phyloP scores from a whole-genome alignment of 2,797 vertebrate species.

The Phoeniculus purpureus region DNA sequence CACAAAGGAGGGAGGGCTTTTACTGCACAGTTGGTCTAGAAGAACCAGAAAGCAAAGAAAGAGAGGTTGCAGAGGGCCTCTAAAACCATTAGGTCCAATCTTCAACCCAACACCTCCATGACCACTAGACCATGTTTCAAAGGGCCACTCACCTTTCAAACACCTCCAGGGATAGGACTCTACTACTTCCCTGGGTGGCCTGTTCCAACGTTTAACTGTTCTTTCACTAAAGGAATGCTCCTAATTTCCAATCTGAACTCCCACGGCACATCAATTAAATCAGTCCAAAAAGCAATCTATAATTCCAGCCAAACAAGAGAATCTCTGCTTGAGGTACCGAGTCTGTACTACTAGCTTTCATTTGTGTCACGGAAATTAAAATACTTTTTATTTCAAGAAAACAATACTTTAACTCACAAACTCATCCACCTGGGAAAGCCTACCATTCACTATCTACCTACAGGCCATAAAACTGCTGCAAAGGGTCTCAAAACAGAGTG shows the following conservation, averaged over 20 bases:
- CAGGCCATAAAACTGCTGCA: neutral
- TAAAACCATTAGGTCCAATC: too few species aligned
- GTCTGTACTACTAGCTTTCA: accelerated
- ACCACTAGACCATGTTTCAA: too few species aligned
- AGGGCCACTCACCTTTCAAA: too few species aligned
- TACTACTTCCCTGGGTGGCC: too few species aligned
- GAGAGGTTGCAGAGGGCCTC: too few species aligned
- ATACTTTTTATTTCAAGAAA: neutral
- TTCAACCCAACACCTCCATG: too few species aligned
- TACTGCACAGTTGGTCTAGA: neutral
- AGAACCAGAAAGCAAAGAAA: neutral
- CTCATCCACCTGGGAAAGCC: accelerated
- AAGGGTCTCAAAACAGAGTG: neutral
- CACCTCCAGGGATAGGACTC: too few species aligned
- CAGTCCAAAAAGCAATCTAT: neutral
- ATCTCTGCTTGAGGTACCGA: accelerated
- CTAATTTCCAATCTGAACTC: too few species aligned
- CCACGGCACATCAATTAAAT: neutral
- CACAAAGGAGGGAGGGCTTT: neutral
- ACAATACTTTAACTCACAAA: neutral
- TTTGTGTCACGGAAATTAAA: neutral
- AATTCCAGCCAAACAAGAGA: neutral
- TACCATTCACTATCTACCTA: neutral
- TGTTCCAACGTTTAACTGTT: too few species aligned
- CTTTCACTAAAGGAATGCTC: too few species aligned